These are phyloP conservation scores for Epinephelus coioides DNA, from an alignment of 2,797 vertebrate genomes.

Conservation along the genomic window DNA sequence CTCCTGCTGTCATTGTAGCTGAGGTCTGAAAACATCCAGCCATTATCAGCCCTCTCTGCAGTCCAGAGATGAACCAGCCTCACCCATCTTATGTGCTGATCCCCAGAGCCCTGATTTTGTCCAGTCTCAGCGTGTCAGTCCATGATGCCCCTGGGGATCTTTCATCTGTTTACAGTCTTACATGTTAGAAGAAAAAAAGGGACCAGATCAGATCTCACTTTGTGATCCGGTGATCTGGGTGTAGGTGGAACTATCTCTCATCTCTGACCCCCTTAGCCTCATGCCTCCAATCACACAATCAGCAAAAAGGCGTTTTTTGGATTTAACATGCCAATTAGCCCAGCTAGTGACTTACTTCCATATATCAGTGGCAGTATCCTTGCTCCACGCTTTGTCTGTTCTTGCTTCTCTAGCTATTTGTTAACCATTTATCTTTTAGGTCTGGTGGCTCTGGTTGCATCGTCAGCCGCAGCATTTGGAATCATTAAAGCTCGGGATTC, in stretches of 20 bases:
- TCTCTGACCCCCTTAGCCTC: not conserved
- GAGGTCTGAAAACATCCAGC: slow-evolving; percentile 5
- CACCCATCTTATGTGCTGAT: slow-evolving; percentile 13
- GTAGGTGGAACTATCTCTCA: not conserved
- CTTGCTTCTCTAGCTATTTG: slow-evolving; percentile 3
- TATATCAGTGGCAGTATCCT: not conserved
- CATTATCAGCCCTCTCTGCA: slow-evolving; percentile 13
- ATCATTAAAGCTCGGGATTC: slow-evolving; percentile 42
- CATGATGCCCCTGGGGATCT: slow-evolving; percentile 11
- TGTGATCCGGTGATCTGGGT: not conserved
- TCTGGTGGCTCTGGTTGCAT: not conserved
- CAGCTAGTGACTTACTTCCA: not conserved
- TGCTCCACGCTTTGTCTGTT: not conserved
- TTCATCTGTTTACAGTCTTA: slow-evolving; percentile 25
- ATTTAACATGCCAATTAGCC: not conserved
- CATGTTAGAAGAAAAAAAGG: slow-evolving; percentile 6
- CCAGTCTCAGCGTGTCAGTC: slow-evolving; percentile 12
- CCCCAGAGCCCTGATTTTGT: not conserved
- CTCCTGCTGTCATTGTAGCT: not conserved
- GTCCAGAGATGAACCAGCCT: slow-evolving; percentile 20
- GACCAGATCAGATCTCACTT: not conserved
- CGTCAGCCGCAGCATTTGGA: slow-evolving; percentile 17
- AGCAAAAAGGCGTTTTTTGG: not conserved
- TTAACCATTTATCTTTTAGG: slow-evolving; percentile 16
- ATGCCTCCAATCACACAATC: not conserved